A percentile compares a stretch with the other conserved stretches of the same genome.
These are phyloP conservation scores for Hirtodrosophila trivittata DNA, from an alignment of 2,888 invertebrate genomes.

Conservation along the genomic window DNA sequence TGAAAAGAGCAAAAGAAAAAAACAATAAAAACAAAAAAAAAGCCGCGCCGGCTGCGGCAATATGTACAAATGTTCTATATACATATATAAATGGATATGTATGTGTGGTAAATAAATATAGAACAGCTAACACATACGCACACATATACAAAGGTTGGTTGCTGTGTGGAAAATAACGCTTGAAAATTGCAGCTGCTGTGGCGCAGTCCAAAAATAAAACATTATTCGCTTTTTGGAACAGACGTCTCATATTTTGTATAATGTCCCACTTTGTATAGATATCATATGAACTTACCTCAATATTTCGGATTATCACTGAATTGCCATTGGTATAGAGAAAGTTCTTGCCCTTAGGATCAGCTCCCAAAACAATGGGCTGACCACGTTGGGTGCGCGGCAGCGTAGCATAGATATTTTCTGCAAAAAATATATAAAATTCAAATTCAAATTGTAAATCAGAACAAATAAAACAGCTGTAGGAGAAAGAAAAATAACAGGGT, in stretches of 20 bases:
- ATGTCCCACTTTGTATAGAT: too few relatives aligned
- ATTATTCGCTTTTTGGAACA: conserved; percentile 48
- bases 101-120: conserved; percentile 67
- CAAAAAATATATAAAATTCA: conserved; percentile 64
- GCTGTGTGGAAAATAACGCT: conserved; percentile 65
- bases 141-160: conserved; percentile 15
- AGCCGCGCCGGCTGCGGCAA: conserved; percentile 38
- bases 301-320: conserved; percentile 98
- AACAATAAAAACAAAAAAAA: not conserved
- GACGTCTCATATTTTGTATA: conserved; percentile 47
- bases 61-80: conserved; percentile 8
- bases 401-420: conserved; percentile 95
- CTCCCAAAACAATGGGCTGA: conserved; percentile 95
- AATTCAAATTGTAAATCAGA: conserved; percentile 7
- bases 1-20: not conserved
- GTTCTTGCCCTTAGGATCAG: conserved; percentile 98
- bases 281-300: conserved; percentile 85
- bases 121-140: conserved; percentile 38
- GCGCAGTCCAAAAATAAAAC: conserved; percentile 69
- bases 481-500: conserved; percentile 46
- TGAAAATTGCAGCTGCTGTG: conserved; percentile 71
- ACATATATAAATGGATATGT: conserved; percentile 14
- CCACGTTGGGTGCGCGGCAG: conserved; percentile 97
- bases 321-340: conserved; percentile 99
- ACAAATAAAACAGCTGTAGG: conserved; percentile 24